Conservation (phyloP, 2,888 invertebrate genomes). For the Catotricha subobsoleta region DNA sequence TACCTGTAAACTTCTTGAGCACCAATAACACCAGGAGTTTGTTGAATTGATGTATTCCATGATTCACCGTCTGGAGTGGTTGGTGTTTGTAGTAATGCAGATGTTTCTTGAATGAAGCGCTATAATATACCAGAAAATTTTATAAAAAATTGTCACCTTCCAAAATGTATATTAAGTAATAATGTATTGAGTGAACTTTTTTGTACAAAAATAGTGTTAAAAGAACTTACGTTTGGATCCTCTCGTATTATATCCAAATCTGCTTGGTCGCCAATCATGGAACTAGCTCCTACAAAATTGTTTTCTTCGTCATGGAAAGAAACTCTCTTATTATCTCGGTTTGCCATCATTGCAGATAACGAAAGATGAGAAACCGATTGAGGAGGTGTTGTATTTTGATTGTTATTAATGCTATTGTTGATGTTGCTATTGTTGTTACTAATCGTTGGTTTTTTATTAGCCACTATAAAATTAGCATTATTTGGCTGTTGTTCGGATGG, state of each 20-base stretch:
- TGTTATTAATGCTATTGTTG: slow-evolving; percentile 14
- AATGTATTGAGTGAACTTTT: background rate
- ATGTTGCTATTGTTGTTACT: slow-evolving; percentile 15
- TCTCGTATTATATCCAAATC: slow-evolving; percentile 40
- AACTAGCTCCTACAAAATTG: slow-evolving; percentile 20
- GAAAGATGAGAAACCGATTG: background rate
- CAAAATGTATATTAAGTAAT: background rate
- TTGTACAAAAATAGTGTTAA: background rate
- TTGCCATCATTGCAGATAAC: slow-evolving; percentile 5
- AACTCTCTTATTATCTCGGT: slow-evolving; percentile 41
- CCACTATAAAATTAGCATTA: background rate
- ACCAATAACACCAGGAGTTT: slow-evolving; percentile 91
- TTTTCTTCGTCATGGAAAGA: slow-evolving; percentile 53
- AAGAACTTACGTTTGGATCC: slow-evolving; percentile 59
- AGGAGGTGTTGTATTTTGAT: background rate
- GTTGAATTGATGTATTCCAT: slow-evolving; percentile 31
- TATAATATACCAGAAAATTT: slow-evolving; percentile 26
- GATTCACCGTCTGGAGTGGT: slow-evolving; percentile 40
- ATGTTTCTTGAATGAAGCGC: slow-evolving; percentile 61
- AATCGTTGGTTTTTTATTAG: slow-evolving; percentile 7
- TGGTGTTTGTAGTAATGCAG: slow-evolving; percentile 55
- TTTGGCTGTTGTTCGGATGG: background rate
- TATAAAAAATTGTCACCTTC: background rate
- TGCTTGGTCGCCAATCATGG: slow-evolving; percentile 20
- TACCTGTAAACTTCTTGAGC: slow-evolving; percentile 93